phyloP scores from a whole-genome alignment of 1,140 invertebrate species.

The Penaeus japonicus region DNA sequence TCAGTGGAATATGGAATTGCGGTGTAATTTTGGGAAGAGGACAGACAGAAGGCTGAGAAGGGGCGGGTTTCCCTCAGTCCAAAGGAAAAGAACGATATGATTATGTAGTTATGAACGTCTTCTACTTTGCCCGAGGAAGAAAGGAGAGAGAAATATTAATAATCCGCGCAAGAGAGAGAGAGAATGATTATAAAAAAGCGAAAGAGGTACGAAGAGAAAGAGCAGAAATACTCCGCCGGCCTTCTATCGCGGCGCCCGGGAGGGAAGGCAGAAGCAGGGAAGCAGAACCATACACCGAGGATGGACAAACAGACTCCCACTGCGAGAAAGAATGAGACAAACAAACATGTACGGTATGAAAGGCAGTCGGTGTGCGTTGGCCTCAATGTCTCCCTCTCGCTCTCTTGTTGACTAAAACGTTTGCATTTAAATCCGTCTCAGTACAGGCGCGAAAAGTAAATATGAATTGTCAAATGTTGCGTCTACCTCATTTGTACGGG shows the following conservation, averaged over 20 bases:
- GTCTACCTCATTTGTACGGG: conserved; percentile 13
- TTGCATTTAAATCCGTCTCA: background rate
- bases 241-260: too few relatives aligned
- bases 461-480: conserved; percentile 29
- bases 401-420: background rate
- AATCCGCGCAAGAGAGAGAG: background rate
- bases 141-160: too few relatives aligned
- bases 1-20: too few relatives aligned
- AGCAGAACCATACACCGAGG: too few relatives aligned
- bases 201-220: background rate
- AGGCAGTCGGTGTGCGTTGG: background rate
- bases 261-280: too few relatives aligned
- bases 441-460: conserved; percentile 22
- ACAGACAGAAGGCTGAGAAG: background rate
- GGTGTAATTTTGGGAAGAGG: background rate
- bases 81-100: too few relatives aligned
- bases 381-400: conserved; percentile 15
- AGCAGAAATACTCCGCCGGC: background rate
- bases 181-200: background rate
- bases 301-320: too few relatives aligned
- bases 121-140: too few relatives aligned
- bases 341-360: background rate
- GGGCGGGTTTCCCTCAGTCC: background rate
- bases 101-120: too few relatives aligned
- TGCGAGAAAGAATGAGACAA: background rate